These are phyloP conservation scores for Zosterops lateralis DNA, from an alignment of 2,113 vertebrate genomes.

Conservation along the genomic window DNA sequence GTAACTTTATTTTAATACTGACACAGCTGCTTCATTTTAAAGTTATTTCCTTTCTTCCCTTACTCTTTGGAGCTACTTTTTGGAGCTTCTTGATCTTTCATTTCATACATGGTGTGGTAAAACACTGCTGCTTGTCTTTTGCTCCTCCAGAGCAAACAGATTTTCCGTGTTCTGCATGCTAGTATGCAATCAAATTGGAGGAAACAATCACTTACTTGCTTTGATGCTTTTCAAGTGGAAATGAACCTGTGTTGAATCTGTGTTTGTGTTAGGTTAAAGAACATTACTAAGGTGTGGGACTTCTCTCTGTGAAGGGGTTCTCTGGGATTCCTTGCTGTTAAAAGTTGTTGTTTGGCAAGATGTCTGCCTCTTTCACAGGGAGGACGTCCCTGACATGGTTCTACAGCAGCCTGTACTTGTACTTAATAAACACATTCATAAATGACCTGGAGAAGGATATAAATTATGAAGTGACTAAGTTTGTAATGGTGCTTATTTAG, in stretches of 20 bases:
- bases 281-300: neutral
- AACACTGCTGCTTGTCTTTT: neutral
- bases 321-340: neutral
- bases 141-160: neutral
- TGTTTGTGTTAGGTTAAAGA: neutral
- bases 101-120: neutral
- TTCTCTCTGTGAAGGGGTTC: neutral
- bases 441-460: neutral
- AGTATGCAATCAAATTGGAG: neutral
- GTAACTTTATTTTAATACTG: neutral
- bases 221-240: neutral
- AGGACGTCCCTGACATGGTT: neutral
- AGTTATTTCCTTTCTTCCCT: neutral
- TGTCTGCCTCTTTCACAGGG: neutral
- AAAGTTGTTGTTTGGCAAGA: neutral
- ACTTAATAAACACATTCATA: neutral
- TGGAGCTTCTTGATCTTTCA: neutral
- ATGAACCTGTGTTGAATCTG: neutral
- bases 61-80: neutral
- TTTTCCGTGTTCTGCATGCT: neutral
- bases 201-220: neutral
- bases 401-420: neutral
- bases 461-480: neutral
- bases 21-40: neutral
- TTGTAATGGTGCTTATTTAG: neutral